Conservation (phyloP, 2,888 invertebrate species). For the Prosopocoilus inquinatus region DNA sequence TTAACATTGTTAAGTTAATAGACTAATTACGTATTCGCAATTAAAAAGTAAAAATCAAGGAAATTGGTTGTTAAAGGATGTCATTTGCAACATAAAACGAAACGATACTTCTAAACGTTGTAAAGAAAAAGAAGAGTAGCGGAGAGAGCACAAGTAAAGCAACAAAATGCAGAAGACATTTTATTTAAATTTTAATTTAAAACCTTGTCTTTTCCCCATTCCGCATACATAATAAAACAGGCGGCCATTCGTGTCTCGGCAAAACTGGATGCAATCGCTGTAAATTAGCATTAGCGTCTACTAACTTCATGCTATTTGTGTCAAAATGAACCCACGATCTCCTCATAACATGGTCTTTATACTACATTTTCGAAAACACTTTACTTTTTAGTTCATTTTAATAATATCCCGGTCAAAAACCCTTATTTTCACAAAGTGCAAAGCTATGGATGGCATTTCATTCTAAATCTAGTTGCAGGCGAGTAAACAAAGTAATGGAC, state of each 20-base stretch:
- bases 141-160: slow-evolving; percentile 17
- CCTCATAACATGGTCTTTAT: slow-evolving; percentile 10
- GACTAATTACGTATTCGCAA: neutral
- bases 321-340: slow-evolving; percentile 47
- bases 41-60: neutral
- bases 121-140: no score
- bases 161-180: slow-evolving; percentile 47
- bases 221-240: slow-evolving; percentile 45
- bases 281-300: slow-evolving; percentile 52
- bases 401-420: no score
- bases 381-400: neutral
- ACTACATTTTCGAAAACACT: neutral
- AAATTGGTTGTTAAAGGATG: no score
- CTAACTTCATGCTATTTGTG: slow-evolving; percentile 50
- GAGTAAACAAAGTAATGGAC: no score
- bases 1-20: neutral
- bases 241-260: slow-evolving; percentile 43
- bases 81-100: no score
- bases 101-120: no score
- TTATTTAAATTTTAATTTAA: slow-evolving; percentile 50
- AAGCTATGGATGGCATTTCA: no score
- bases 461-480: no score
- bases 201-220: slow-evolving; percentile 45
- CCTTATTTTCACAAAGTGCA: no score
- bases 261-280: slow-evolving; percentile 48